Evolutionary conservation across 2,888 invertebrate species (phyloP).

Genomic region (Hydraecia micacea): DNA sequence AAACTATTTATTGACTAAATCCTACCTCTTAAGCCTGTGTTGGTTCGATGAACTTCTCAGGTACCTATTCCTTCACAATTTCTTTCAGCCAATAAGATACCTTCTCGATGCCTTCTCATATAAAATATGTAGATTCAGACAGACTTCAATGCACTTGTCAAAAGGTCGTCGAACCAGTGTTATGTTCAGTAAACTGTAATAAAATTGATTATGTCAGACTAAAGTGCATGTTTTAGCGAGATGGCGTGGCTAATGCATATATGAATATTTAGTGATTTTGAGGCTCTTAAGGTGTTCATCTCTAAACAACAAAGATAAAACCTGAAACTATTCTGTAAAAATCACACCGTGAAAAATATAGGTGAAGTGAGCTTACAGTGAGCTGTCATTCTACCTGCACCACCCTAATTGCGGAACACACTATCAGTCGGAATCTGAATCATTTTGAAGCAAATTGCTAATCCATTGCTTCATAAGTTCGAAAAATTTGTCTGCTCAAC

Average conservation of each 20-base stretch:
- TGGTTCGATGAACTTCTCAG: background rate
- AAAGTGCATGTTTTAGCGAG: conserved; percentile 24
- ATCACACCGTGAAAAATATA: background rate
- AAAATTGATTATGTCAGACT: conserved; percentile 32
- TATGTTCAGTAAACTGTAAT: conserved; percentile 54
- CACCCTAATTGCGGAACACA: too few relatives aligned
- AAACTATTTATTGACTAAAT: too few relatives aligned
- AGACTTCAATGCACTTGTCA: conserved; percentile 53
- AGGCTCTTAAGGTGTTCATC: background rate
- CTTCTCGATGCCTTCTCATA: background rate
- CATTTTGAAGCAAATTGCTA: too few relatives aligned
- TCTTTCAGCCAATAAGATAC: background rate
- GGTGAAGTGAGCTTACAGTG: background rate
- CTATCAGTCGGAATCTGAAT: too few relatives aligned
- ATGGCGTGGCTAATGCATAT: conserved; percentile 45
- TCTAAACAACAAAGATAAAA: conserved; percentile 1
- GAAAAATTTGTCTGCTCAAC: too few relatives aligned
- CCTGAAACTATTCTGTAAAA: background rate
- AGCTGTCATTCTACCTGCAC: too few relatives aligned
- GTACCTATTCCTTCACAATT: background rate
- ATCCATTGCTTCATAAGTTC: too few relatives aligned
- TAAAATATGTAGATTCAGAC: conserved; percentile 29
- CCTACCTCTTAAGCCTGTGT: background rate
- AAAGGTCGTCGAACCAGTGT: conserved; percentile 26
- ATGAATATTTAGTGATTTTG: conserved; percentile 44